A percentile compares a stretch with the other conserved stretches of the same genome.
These are phyloP conservation scores for Eulemur mongoz DNA, from an alignment of 2,797 vertebrate species.

Conservation along the genomic window DNA sequence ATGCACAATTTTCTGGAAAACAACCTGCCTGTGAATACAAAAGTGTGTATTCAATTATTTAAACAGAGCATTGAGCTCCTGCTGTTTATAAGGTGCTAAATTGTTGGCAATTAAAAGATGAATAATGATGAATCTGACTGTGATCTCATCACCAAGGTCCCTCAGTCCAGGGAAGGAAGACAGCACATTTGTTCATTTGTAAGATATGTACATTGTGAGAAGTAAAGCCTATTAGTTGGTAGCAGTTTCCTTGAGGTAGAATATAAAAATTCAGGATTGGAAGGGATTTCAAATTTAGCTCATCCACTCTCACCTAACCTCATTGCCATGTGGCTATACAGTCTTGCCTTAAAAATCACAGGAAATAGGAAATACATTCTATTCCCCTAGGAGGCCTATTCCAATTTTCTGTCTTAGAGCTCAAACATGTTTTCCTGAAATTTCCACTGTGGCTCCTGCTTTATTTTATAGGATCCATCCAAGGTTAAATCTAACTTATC, in stretches of 20 bases:
- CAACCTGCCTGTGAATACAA: not conserved
- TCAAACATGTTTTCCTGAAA: not conserved
- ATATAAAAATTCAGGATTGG: not conserved
- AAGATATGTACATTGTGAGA: not conserved
- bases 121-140: not conserved
- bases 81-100: not conserved
- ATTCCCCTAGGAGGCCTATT: not conserved
- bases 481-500: not conserved
- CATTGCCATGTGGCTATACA: not conserved
- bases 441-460: not conserved
- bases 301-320: not conserved
- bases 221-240: not conserved
- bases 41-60: conserved; percentile 31
- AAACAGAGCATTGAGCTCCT: not conserved
- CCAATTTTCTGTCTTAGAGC: not conserved
- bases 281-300: not conserved
- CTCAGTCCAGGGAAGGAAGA: not conserved
- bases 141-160: not conserved
- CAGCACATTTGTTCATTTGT: not conserved
- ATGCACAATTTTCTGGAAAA: not conserved
- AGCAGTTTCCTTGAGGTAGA: not conserved
- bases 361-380: not conserved
- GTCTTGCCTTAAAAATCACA: not conserved
- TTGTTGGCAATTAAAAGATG: not conserved
- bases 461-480: not conserved